Evolutionary conservation across 2,113 vertebrate species (phyloP), one percentile per base, ranked within the genome.

Genomic region (Tylochromis polylepis): DNA sequence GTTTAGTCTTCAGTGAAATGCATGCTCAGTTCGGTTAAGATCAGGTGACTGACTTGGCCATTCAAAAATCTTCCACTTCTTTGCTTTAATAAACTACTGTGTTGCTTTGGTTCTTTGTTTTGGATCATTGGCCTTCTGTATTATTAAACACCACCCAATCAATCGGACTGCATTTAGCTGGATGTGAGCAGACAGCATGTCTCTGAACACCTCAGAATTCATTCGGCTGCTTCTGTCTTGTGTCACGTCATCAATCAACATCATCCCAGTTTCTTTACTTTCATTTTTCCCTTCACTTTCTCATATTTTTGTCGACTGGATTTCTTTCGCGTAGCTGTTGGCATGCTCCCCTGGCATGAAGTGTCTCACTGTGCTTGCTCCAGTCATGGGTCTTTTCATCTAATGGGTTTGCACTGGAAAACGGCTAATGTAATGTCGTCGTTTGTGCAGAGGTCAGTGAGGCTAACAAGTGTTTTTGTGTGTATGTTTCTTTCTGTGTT

Each of bases 331-430:
- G 5, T 94, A 94, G 94, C 91, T 82, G 89, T 94, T 88, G 87
- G 88, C 93, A 89, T 95, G 94, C 91, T 22, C 83, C 85, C 90
- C 83, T 86, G 93, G 92, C 94, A 95, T 95, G 91, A 86, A 83
- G 88, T 90, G 77, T 80, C 80, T 94, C 24, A 90, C 91, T 93
- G 90, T 94, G 93, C 92, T 95, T 94, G 95, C 70, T 51, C 82
- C 85, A 34, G 78, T 91, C 91, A 85, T 92, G 81, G 92, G 89
- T 92, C 91, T 86, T 79, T 91, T 85, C 86, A 85, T 82, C 87
- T 86, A 85, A 83, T 85, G 87, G 79, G 89, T 95, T 93, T 93
- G 87, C 94, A 87, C 89, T 81, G 86, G 83, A 92, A 75, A 24
- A 18, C 92, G 59, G 90, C 57, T 93, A 89, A 93, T 2, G 91